phyloP scores from a whole-genome alignment of 2,888 invertebrate species.

The Stenotaenia linearis region DNA sequence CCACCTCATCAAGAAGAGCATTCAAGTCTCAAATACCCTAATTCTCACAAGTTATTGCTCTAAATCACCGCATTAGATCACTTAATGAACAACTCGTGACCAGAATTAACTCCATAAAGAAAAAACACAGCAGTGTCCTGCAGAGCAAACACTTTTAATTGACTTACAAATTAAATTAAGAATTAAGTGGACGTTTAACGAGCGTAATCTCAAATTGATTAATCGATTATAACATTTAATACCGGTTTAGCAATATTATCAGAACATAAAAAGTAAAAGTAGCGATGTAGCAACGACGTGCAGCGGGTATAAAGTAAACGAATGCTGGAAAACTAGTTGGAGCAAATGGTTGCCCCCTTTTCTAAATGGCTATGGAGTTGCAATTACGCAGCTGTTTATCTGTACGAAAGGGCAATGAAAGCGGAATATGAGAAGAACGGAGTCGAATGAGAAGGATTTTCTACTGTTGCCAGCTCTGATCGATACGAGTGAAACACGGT shows the following conservation, averaged over 20 bases:
- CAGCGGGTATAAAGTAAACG: too few species aligned
- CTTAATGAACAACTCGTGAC: background rate
- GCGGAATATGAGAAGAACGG: background rate
- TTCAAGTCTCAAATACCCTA: background rate
- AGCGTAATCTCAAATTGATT: background rate
- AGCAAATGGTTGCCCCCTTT: background rate
- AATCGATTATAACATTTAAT: background rate
- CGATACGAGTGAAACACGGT: background rate
- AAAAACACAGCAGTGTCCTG: background rate
- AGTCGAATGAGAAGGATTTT: background rate
- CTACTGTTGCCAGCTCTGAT: background rate
- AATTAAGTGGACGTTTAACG: background rate
- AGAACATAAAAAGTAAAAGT: background rate
- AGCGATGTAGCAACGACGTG: too few species aligned
- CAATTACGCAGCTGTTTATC: conserved; percentile 8
- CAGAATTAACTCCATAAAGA: background rate
- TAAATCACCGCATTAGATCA: background rate
- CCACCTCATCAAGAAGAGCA: background rate
- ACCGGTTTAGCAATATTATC: background rate
- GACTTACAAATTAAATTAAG: background rate
- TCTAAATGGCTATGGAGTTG: background rate
- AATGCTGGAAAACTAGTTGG: background rate
- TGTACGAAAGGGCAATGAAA: background rate
- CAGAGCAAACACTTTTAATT: background rate
- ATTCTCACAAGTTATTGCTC: too few species aligned